Base-by-base conservation (phyloP, 1,140 invertebrate species). In the Nasonia longicornis region DNA sequence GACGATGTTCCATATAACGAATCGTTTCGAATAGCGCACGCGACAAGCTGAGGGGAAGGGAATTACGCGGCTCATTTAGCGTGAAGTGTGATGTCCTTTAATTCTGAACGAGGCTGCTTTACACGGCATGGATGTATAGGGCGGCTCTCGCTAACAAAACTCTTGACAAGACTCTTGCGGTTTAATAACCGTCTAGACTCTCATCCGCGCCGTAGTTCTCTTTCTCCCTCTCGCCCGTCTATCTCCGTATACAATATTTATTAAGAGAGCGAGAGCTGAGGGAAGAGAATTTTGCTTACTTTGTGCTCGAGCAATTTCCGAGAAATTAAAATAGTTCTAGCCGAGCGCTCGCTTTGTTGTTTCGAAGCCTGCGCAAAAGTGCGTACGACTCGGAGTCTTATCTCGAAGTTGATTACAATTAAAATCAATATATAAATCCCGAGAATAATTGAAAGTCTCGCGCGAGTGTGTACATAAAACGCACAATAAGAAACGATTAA, bases 101-200 rank as follows among this genome's bases (percentile, higher is more conserved):
- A 26, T 67, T 67, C 64, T 31, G 3, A 16, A 67, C 26, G 29
- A 29, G 29, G 8, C 29, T n/a, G 26, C 26, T 67, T 67, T 29
- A 67, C 64, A 67, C 64, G 26, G 26, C n/a, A 64, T n/a, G 20
- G 2, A 64, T 16, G 6, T 58, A 58, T 16, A 14, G 52, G 20
- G 16, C 52, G 52, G 4, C 3, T 11, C 22, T 11, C 10, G 64
- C 64, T 67, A 67, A 67, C 64, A 67, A 29, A 67, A 67, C 64
- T 67, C 64, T 67, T 67, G 64, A 67, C 64, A 67, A 67, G 64
- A 67, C 64, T 67, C 26, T 29, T 29, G 64, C 64, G 22, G 22
- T 67, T 67, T 67, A 31, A 67, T 67, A 67, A 31, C 64, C 64
- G 64, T 67, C 29, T 67, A 67, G 22, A 67, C 64, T 26, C 22